Base-by-base conservation (phyloP, 92 coral and sea anemone species). In the Parazoanthus darwini region DNA sequence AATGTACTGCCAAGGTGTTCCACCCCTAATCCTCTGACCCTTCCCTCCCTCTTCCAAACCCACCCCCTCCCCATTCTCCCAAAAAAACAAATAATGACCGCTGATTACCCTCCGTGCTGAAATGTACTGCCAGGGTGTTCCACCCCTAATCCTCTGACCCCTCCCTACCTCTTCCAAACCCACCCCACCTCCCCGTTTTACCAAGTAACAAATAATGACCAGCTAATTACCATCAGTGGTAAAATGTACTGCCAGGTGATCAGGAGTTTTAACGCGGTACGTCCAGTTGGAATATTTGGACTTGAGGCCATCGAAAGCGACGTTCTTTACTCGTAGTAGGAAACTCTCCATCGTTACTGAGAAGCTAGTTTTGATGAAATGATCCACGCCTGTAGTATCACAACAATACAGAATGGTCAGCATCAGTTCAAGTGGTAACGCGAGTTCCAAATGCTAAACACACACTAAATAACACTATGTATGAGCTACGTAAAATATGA, bases 231-330 rank as follows among this genome's bases (percentile, higher is more conserved):
- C 95, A 79, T 92, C 93, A 3, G 81, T 82, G 6, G 96, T 94
- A 44, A 96, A 94, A 78, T 86, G 92, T 38, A 96, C 94, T 15
- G 96, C 94, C 91, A 95, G 25, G 91, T 96, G 95, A 79, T 90
- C 95, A 1, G 98, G 96, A 22, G 91, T 78, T 68, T 89, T 90
- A 16, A 93, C 98, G 51, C 95, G 90, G 86, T 96, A 96, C 37
- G 93, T 95, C 98, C 98, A 96, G 74, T 95, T 96, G 20, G 97
- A 93, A 86, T 92, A 86, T 80, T 96, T 96, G 7, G 98, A 93
- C 89, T 92, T 95, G 67, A 96, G 85, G 14, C 96, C 98, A 84
- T 96, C 98, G 87, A 90, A 93, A 38, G 93, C 89, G 1, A 96
- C 93, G 85, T 90, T 95, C 77, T 92, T 92, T 43, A 96, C 93